Evolutionary conservation across 1,140 invertebrate genomes (phyloP).

Genomic region (Nomia melanderi): DNA sequence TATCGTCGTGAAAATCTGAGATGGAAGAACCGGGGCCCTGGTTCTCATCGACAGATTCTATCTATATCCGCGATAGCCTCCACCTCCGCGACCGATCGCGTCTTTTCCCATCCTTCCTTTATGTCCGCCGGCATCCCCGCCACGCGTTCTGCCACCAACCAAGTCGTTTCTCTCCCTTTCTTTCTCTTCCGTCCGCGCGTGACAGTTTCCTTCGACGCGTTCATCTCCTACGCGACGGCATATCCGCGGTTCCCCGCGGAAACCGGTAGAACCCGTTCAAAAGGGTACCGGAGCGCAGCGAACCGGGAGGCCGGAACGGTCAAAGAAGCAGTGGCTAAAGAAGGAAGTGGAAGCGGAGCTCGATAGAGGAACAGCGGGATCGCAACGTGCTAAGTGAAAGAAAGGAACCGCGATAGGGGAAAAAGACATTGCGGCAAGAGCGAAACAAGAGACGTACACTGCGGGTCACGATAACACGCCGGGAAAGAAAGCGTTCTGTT

Average conservation of each 20-base stretch:
- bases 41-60: constrained; percentile 66
- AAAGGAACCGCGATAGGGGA: background rate
- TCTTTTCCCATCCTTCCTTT: constrained; percentile 34
- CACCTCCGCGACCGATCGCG: constrained; percentile 11
- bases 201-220: background rate
- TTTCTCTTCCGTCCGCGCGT: background rate
- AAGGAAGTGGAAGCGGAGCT: constrained; percentile 24
- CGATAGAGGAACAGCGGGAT: constrained; percentile 28
- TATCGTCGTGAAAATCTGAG: constrained; percentile 68
- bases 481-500: background rate
- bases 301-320: constrained; percentile 11
- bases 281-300: constrained; percentile 30
- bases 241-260: constrained; percentile 58
- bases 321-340: constrained; percentile 16
- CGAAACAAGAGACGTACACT: background rate
- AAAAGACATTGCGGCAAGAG: background rate
- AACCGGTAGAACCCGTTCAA: constrained; percentile 73
- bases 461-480: background rate
- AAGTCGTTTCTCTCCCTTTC: constrained; percentile 19
- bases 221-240: constrained; percentile 45
- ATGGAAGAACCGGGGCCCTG: constrained; percentile 48
- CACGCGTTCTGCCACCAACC: too few relatives aligned
- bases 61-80: constrained; percentile 57
- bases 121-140: background rate
- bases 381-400: too few relatives aligned